Evolutionary conservation across 1,140 invertebrate species (phyloP).

Genomic region (Octopus sinensis): DNA sequence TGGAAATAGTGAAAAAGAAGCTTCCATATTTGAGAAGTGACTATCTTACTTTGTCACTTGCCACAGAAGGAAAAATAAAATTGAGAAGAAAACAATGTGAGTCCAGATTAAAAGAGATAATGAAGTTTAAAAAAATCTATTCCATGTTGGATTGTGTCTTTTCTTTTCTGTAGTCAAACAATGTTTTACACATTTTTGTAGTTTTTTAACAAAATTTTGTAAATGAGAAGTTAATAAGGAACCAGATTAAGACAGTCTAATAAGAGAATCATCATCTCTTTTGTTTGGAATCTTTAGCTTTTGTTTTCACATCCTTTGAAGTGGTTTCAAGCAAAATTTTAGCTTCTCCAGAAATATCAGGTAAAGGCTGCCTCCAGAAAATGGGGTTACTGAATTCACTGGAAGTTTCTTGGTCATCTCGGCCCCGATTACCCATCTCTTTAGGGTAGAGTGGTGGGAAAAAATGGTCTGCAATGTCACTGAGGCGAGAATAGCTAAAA

Average conservation of each 20-base stretch:
- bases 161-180: not conserved
- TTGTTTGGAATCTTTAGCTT: not conserved
- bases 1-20: no score
- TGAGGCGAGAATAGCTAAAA: slow-evolving; percentile 85
- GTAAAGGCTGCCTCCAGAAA: slow-evolving; percentile 87
- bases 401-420: slow-evolving; percentile 54
- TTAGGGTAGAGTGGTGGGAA: slow-evolving; percentile 69
- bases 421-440: slow-evolving; percentile 13
- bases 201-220: not conserved
- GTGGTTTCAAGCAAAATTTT: not conserved
- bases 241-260: not conserved
- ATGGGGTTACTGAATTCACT: slow-evolving; percentile 82
- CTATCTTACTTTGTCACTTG: no score
- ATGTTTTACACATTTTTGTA: not conserved
- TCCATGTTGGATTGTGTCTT: not conserved
- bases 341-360: slow-evolving; percentile 42
- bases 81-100: no score
- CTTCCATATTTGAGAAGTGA: no score
- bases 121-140: not conserved
- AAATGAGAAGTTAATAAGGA: not conserved
- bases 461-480: slow-evolving; percentile 88
- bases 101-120: not conserved
- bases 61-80: no score
- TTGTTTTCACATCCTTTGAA: not conserved
- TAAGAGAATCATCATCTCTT: slow-evolving; percentile 20